phyloP scores from a whole-genome alignment of 1,140 invertebrate genomes.

The Heliconius eleuchia region DNA sequence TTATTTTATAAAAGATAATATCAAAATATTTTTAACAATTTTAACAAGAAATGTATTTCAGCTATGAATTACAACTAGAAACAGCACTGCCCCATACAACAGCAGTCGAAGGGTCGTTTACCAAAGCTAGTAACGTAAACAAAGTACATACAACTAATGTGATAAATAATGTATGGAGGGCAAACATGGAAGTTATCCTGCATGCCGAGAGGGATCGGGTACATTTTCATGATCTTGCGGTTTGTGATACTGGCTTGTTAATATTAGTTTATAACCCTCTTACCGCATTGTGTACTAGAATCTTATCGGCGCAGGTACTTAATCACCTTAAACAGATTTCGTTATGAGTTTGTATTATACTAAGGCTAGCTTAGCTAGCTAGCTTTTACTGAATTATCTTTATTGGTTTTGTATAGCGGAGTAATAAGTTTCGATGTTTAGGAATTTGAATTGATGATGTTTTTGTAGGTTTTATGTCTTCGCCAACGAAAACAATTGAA shows the following conservation, averaged over 20 bases:
- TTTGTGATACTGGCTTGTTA: constrained; percentile 70
- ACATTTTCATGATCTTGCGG: constrained; percentile 78
- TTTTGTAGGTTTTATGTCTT: too few species aligned
- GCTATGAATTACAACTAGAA: neutral
- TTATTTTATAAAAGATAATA: too few species aligned
- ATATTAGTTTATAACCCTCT: constrained; percentile 76
- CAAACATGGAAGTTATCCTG: constrained; percentile 71
- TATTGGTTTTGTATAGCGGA: neutral
- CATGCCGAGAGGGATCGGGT: constrained; percentile 63
- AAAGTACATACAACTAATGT: constrained; percentile 61
- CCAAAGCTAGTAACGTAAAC: constrained; percentile 64
- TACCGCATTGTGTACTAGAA: constrained; percentile 62
- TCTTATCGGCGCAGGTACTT: constrained; percentile 41
- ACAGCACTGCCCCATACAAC: constrained; percentile 13
- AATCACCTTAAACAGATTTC: constrained; percentile 24
- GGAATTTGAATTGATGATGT: too few species aligned
- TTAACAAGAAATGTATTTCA: too few species aligned
- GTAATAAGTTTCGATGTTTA: too few species aligned
- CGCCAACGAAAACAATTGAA: too few species aligned
- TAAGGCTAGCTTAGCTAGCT: too few species aligned
- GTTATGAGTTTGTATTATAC: neutral
- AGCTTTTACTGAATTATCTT: neutral
- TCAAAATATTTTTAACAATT: too few species aligned
- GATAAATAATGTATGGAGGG: constrained; percentile 75
- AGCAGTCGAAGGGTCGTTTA: constrained; percentile 49